phyloP scores from a whole-genome alignment of 1,140 invertebrate species.

The Heliothis virescens region DNA sequence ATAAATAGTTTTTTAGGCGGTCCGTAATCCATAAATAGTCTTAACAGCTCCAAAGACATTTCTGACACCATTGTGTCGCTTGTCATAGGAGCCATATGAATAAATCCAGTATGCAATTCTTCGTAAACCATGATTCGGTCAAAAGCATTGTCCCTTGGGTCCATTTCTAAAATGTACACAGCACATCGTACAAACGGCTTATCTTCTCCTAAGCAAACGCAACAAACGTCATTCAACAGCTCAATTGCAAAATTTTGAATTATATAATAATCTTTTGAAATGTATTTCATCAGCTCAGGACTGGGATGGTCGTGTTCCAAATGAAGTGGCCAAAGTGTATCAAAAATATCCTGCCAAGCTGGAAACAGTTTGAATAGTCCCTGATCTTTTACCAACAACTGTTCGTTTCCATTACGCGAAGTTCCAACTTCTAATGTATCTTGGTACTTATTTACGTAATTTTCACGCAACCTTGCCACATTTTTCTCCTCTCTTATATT shows the following conservation, averaged over 20 bases:
- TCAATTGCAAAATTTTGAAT: background rate
- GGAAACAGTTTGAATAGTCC: background rate
- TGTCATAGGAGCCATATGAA: background rate
- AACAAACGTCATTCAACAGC: background rate
- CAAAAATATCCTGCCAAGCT: background rate
- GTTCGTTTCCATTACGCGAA: background rate
- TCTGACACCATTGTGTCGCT: background rate
- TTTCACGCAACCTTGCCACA: background rate
- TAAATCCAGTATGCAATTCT: background rate
- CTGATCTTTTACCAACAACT: background rate
- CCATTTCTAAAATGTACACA: background rate
- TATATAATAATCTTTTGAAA: background rate
- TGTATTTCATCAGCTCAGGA: background rate
- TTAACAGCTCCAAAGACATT: constrained; percentile 9
- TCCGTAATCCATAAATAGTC: constrained; percentile 24
- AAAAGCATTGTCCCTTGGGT: background rate
- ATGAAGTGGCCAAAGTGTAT: background rate
- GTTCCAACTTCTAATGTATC: background rate
- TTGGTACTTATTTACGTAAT: background rate
- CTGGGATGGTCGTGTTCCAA: background rate
- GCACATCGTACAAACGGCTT: background rate
- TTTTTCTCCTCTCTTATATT: background rate
- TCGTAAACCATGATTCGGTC: background rate
- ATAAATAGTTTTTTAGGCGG: constrained; percentile 1
- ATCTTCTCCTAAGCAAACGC: background rate